Base-by-base conservation (phyloP, 2,113 vertebrate genomes). In the Ceyx cyanopectus region DNA sequence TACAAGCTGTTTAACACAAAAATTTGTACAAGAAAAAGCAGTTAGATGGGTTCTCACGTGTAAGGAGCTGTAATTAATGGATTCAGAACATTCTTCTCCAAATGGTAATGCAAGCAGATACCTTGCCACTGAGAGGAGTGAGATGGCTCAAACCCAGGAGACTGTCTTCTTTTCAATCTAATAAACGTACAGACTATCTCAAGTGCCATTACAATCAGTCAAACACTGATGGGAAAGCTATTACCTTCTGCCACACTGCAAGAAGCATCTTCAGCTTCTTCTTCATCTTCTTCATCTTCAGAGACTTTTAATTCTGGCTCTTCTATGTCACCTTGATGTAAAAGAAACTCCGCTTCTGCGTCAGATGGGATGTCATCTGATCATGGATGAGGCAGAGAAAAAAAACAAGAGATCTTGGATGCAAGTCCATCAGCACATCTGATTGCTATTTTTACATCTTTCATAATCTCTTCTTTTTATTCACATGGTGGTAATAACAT, bases 281-380 rank as follows among this genome's bases (percentile, higher is more conserved):
- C 89, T 91, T 93, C 97, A 45, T 92, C 81, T 26, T 85, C 89
- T 43, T 97, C 96, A 19, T 98, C 96, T 53, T 98, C 98, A 7
- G 97, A 97, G 10, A 96, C 87, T 53, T 95, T 94, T 10, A 96
- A 74, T 65, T 95, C 94, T 40, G 90, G 92, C 83, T 97, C 87
- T 12, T 60, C 86, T 32, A 67, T 60, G 0, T 15, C 29, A 4
- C 21, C 48, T 11, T 94, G 97, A 57, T 87, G 98, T 54, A 98
- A 90, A 56, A 93, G 98, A 43, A 98, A 98, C 94, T 99, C 98
- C 0, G 98, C 98, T 89, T 99, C 98, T 2, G 99, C 98, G 41
- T 99, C 99, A 2, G 98, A 99, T 0, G 98, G 98, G 85, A 99
- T 98, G 91, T 99, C 98, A 7, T 99, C 99, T 98, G 97, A 87